A percentile compares a stretch with the other conserved stretches of the same genome.
Evolutionary conservation across 2,888 invertebrate genomes (phyloP).

Genomic region (Rhamnusium bicolor): DNA sequence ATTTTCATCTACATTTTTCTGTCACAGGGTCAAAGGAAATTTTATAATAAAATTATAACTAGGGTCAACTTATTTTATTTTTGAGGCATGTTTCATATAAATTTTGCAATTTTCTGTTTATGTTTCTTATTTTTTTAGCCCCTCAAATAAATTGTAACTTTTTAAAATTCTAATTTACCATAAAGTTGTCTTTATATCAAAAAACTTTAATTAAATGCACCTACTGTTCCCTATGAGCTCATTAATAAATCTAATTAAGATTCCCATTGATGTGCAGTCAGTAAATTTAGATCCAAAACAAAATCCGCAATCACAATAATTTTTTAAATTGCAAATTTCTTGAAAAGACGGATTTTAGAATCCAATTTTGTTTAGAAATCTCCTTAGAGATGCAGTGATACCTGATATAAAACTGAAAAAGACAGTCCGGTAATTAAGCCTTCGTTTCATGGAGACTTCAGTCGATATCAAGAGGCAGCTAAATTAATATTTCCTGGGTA

Average conservation of each 20-base stretch:
- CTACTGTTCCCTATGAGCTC: not conserved
- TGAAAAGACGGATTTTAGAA: not conserved
- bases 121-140: too few species aligned
- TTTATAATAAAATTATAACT: too few species aligned
- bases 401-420: not conserved
- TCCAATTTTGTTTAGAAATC: constrained; percentile 3
- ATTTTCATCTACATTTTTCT: too few species aligned
- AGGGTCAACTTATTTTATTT: too few species aligned
- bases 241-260: not conserved
- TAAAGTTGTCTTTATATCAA: not conserved
- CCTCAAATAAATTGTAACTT: too few species aligned
- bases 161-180: too few species aligned
- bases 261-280: not conserved
- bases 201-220: not conserved
- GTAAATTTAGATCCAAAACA: not conserved
- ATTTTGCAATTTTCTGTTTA: too few species aligned
- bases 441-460: not conserved
- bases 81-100: too few species aligned
- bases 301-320: not conserved
- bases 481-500: not conserved
- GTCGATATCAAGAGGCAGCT: constrained; percentile 1
- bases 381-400: not conserved
- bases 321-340: constrained; percentile 22
- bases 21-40: too few species aligned
- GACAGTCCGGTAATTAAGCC: constrained; percentile 12